Percentiles rank a stretch among this genome's conserved stretches.
These are phyloP conservation scores for Aphrophora alni DNA, from an alignment of 2,888 invertebrate species.

Conservation along the genomic window DNA sequence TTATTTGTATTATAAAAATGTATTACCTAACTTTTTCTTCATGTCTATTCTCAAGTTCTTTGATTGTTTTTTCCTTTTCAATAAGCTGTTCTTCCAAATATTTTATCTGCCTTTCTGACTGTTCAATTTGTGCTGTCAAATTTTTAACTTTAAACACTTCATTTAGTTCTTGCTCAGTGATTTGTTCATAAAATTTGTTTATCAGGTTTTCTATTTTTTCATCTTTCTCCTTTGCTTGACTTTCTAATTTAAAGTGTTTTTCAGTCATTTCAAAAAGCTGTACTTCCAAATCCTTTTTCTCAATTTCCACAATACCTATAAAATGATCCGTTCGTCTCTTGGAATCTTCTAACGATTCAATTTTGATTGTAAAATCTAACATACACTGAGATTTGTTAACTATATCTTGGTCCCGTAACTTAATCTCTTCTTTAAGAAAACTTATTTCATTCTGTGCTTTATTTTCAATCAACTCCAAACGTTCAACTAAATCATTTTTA, in stretches of 20 bases:
- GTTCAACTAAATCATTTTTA: background rate
- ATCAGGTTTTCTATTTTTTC: background rate
- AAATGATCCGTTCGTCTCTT: background rate
- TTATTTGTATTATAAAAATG: too few relatives aligned
- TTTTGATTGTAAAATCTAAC: constrained; percentile 14
- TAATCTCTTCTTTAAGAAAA: background rate
- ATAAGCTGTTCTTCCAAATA: background rate
- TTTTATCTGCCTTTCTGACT: background rate
- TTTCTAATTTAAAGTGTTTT: background rate
- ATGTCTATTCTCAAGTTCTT: background rate
- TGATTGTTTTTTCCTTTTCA: background rate
- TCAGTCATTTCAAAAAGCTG: background rate
- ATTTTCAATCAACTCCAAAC: constrained; percentile 4
- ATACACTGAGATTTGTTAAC: constrained; percentile 21
- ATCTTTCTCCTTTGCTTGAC: background rate
- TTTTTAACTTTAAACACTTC: background rate
- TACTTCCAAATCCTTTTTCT: background rate
- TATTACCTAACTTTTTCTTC: background rate
- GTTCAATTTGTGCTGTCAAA: background rate
- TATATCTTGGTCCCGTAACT: background rate
- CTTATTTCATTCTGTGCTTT: background rate
- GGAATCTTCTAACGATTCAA: constrained; percentile 14
- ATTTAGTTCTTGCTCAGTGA: too few relatives aligned
- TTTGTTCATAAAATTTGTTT: background rate
- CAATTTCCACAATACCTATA: background rate